A percentile compares a stretch with the other conserved stretches of the same genome.
Conservation (phyloP, 2,888 invertebrate species). For the Luperina testacea region DNA sequence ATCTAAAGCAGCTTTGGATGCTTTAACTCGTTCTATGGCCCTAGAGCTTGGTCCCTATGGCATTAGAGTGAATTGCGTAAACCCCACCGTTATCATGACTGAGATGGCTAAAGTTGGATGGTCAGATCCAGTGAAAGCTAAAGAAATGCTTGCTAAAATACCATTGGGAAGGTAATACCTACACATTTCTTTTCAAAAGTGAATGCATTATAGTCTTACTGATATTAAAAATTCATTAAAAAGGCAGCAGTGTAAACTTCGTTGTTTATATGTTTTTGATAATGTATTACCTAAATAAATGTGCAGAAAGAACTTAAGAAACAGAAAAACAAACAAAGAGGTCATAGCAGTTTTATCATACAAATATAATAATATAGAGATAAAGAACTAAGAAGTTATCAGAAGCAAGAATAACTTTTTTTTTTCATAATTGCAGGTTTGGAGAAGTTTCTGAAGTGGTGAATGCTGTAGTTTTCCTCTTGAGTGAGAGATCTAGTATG, state of each 20-base stretch:
- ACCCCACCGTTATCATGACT: constrained; percentile 98
- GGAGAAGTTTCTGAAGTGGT: constrained; percentile 96
- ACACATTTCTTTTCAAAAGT: neutral
- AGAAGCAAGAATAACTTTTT: neutral
- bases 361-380: constrained; percentile 25
- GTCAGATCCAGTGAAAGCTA: constrained; percentile 95
- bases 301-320: neutral
- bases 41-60: constrained; percentile 95
- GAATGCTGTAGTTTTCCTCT: constrained; percentile 93
- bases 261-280: neutral
- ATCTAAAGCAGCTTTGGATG: constrained; percentile 97
- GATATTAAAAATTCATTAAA: neutral
- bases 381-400: constrained; percentile 27
- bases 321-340: constrained; percentile 20
- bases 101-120: constrained; percentile 96
- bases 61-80: constrained; percentile 97
- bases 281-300: constrained; percentile 3
- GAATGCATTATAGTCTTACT: neutral
- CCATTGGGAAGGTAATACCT: constrained; percentile 93
- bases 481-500: constrained; percentile 94
- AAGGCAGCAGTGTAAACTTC: neutral
- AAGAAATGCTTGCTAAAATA: constrained; percentile 94
- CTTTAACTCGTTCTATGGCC: constrained; percentile 95
- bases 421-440: constrained; percentile 84
- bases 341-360: constrained; percentile 33